phyloP scores from a whole-genome alignment of 2,113 vertebrate species.

The Vulpes ferrilata region DNA sequence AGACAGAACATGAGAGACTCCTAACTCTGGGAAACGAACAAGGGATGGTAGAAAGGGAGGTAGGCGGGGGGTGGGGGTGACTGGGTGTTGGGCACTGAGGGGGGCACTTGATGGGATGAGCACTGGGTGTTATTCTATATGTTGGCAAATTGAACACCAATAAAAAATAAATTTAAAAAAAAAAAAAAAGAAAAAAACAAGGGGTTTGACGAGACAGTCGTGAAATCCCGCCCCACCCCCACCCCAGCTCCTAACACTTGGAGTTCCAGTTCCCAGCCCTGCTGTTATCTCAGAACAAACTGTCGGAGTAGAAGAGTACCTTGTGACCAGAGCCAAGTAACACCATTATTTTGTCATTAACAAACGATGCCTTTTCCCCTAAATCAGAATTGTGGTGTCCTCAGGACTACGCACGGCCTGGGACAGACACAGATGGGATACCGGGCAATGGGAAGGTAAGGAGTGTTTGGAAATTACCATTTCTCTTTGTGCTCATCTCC shows the following conservation, averaged over 20 bases:
- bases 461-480: slow-evolving; percentile 52
- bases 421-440: background rate
- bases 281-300: slow-evolving; percentile 24
- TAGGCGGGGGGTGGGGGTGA: too few species aligned
- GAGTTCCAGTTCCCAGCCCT: background rate
- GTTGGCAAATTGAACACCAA: too few species aligned
- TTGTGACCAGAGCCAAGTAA: slow-evolving; percentile 40
- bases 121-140: too few species aligned
- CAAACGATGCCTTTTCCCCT: slow-evolving; percentile 47
- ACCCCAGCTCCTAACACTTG: background rate
- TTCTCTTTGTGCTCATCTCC: slow-evolving; percentile 27
- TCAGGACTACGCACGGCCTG: background rate
- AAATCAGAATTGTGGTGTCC: slow-evolving; percentile 9
- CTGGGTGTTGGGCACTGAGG: too few species aligned
- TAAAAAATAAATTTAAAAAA: too few species aligned
- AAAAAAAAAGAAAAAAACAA: background rate
- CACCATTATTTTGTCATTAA: slow-evolving; percentile 45
- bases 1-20: too few species aligned
- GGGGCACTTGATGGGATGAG: too few species aligned
- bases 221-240: background rate
- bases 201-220: background rate
- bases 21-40: too few species aligned
- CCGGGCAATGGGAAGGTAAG: slow-evolving; percentile 41
- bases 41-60: too few species aligned
- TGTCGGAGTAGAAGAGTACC: background rate